Base-by-base conservation (phyloP, 2,113 vertebrate species). In the Chamaetylas fuelleborni region DNA sequence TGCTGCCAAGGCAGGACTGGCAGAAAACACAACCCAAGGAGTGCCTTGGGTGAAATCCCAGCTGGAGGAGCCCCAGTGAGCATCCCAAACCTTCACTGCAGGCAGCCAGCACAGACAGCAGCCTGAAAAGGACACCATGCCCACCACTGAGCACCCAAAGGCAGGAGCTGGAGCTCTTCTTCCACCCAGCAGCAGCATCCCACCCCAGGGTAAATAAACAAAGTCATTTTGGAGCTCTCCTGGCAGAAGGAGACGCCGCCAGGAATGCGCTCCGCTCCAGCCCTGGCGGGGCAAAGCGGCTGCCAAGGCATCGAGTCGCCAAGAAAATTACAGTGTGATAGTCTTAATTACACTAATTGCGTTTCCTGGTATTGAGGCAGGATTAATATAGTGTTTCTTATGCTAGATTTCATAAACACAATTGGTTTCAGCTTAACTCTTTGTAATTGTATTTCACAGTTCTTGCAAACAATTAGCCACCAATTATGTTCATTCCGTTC, bases 401-500 rank as follows among this genome's bases (percentile, higher is more conserved):
- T 72, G 91, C 78, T 93, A 87, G 82, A 93, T 96, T 96, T 96
- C 83, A 77, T 90, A 88, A 96, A 93, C 72, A 95, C 83, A 97
- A 92, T 92, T 6, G 56, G 79, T 82, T 95, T 97, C 95, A 96
- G 66, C 72, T 70, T 83, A 95, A 93, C 95, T 94, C 92, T 76
- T 93, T 34, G 0, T 95, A 93, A 96, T 93, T 97, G 84, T 91
- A 36, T 93, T 97, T 96, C 93, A 89, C 67, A 92, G 78, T 81
- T 93, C 92, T 95, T 69, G 82, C 93, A 85, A 96, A 95, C 94
- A 97, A 97, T 96, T 96, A 96, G 95, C 92, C 84, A 92, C 87
- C 95, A 92, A 95, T 97, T 95, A 97, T 33, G 33, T 65, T 96
- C 91, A 73, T 94, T 95, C 81, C 17, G 1, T 45, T 95, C 96